A percentile compares a stretch with the other conserved stretches of the same genome.
Evolutionary conservation across 92 coral and sea anemone species (phyloP).

Genomic region (Siderastrea radians): DNA sequence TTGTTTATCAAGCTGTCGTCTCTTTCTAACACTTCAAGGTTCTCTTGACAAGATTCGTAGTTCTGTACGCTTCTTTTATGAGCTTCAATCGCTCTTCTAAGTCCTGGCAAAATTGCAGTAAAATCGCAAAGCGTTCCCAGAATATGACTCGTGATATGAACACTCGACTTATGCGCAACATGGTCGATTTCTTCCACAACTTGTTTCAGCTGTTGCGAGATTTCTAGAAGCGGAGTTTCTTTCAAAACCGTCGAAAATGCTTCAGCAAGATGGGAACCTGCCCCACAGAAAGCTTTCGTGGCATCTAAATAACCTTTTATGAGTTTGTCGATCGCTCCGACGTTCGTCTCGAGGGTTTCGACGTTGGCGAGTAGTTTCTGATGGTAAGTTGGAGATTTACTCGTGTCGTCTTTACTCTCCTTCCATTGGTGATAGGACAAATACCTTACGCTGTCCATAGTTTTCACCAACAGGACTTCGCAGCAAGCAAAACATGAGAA

Average conservation of each 20-base stretch:
- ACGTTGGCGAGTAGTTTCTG: conserved; percentile 87
- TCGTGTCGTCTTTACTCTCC: conserved; percentile 81
- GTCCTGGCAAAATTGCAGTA: conserved; percentile 94
- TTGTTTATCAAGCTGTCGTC: conserved; percentile 83
- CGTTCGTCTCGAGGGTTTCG: conserved; percentile 86
- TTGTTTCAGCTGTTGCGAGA: conserved; percentile 97
- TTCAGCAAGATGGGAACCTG: conserved; percentile 96
- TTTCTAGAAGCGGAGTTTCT: conserved; percentile 95
- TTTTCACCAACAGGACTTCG: conserved; percentile 3
- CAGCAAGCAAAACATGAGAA: conserved; percentile 36
- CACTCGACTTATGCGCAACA: conserved; percentile 93
- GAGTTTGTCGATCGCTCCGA: conserved; percentile 84
- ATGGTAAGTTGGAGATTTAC: conserved; percentile 78
- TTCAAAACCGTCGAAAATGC: conserved; percentile 91
- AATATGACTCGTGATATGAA: conserved; percentile 89
- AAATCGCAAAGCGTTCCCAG: conserved; percentile 94
- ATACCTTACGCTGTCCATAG: conserved; percentile 92
- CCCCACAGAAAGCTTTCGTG: conserved; percentile 92
- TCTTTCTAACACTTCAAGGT: conserved; percentile 82
- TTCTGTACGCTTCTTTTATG: conserved; percentile 94
- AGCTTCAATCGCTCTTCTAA: conserved; percentile 92
- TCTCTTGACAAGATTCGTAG: conserved; percentile 92
- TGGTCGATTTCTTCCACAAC: conserved; percentile 97
- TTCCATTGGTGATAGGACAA: conserved; percentile 94
- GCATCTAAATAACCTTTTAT: conserved; percentile 95